A percentile compares a stretch with the other conserved stretches of the same genome.
Evolutionary conservation across 2,888 invertebrate species (phyloP).

Genomic region (Agonopterix subpropinquella): DNA sequence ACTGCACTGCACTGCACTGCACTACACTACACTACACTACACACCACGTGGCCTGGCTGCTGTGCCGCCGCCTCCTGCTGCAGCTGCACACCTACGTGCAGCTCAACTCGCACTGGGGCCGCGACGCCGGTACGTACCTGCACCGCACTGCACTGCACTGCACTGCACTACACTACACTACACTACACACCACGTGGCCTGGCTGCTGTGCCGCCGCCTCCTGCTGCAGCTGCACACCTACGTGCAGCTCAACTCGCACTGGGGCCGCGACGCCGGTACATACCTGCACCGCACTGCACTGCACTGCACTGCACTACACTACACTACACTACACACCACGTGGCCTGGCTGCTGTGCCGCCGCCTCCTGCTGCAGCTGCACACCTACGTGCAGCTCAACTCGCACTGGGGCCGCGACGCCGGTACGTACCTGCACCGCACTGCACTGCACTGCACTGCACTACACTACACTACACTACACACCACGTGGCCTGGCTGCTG

Average conservation of each 20-base stretch:
- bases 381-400: slow-evolving; percentile 91
- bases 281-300: background rate
- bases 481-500: slow-evolving; percentile 95
- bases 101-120: slow-evolving; percentile 81
- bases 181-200: slow-evolving; percentile 88
- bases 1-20: too few relatives aligned
- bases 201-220: slow-evolving; percentile 93
- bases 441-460: too few relatives aligned
- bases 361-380: slow-evolving; percentile 93
- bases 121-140: slow-evolving; percentile 24
- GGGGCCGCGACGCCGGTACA: slow-evolving; percentile 58
- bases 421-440: slow-evolving; percentile 18
- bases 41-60: slow-evolving; percentile 94
- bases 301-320: background rate
- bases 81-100: slow-evolving; percentile 97
- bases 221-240: slow-evolving; percentile 95
- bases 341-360: slow-evolving; percentile 95
- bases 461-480: slow-evolving; percentile 42
- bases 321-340: slow-evolving; percentile 77
- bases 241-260: slow-evolving; percentile 85
- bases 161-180: background rate
- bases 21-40: slow-evolving; percentile 29
- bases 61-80: slow-evolving; percentile 89
- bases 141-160: background rate
- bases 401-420: slow-evolving; percentile 69